phyloP scores from a whole-genome alignment of 2,797 vertebrate genomes.

The Rhinogobio ventralis region DNA sequence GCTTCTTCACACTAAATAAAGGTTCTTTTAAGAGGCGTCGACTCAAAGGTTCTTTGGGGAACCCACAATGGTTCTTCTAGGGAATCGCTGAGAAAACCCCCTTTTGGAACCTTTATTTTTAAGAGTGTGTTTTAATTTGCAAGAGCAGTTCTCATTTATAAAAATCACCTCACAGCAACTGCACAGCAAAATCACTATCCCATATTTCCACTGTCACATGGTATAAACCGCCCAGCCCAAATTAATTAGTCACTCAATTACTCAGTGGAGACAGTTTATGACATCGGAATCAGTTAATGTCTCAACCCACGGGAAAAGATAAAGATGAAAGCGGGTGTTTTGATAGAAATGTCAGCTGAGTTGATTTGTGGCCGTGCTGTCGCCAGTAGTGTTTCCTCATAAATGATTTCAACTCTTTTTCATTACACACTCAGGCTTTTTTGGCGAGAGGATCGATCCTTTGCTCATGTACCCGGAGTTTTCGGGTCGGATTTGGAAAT shows the following conservation, averaged over 20 bases:
- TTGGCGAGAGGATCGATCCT: constrained; percentile 1
- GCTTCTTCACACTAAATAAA: not conserved
- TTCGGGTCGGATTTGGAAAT: constrained; percentile 53
- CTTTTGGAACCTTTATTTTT: not conserved
- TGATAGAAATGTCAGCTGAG: constrained; percentile 26
- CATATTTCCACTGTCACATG: not conserved
- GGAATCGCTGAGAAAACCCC: not conserved
- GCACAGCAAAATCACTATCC: not conserved
- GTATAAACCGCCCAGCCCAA: not conserved
- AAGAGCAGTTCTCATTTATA: not conserved
- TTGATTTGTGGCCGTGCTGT: constrained; percentile 25
- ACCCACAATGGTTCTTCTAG: not conserved
- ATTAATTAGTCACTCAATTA: constrained; percentile 57
- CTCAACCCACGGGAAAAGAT: constrained; percentile 49
- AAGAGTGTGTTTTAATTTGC: not conserved
- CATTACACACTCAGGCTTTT: constrained; percentile 38
- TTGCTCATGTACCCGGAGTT: not conserved
- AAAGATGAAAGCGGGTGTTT: constrained; percentile 50
- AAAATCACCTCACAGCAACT: not conserved
- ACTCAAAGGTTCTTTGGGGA: not conserved
- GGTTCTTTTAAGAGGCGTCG: not conserved
- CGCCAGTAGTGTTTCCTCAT: constrained; percentile 69
- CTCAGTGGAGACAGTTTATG: constrained; percentile 50
- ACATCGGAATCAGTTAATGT: constrained; percentile 43
- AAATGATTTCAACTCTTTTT: constrained; percentile 78